phyloP scores from a whole-genome alignment of 2,797 vertebrate species.

The Bryconaethiops microstoma region DNA sequence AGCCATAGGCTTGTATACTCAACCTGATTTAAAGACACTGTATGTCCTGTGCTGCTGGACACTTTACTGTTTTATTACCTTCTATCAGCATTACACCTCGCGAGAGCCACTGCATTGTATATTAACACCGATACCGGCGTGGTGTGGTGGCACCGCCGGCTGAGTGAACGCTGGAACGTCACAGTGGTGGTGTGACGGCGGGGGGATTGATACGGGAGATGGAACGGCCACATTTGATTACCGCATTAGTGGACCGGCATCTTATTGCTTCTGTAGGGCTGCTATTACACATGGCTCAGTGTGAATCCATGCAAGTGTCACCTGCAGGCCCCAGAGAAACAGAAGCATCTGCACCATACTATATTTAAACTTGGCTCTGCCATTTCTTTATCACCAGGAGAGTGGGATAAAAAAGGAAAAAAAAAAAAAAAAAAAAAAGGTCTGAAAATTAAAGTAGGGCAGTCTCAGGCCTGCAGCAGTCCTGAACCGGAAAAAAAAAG shows the following conservation, averaged over 20 bases:
- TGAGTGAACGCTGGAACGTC: neutral
- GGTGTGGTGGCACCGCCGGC: neutral
- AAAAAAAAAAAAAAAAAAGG: neutral
- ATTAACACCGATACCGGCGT: neutral
- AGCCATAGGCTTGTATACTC: neutral
- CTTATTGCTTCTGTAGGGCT: conserved; percentile 26
- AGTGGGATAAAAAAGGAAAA: conserved; percentile 40
- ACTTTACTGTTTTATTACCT: neutral
- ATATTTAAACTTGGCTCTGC: conserved; percentile 70
- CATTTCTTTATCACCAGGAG: conserved; percentile 66
- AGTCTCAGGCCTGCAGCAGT: conserved; percentile 70
- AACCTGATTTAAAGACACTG: neutral
- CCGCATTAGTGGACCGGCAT: conserved; percentile 8
- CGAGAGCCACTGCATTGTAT: neutral
- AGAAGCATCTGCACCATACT: conserved; percentile 70
- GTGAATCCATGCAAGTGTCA: conserved; percentile 57
- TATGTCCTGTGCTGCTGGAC: neutral
- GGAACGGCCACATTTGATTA: conserved; percentile 23
- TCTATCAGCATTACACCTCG: neutral
- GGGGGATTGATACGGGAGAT: conserved; percentile 23
- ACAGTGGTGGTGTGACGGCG: neutral
- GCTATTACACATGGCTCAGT: conserved; percentile 56
- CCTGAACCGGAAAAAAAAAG: conserved; percentile 58
- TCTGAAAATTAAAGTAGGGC: conserved; percentile 74
- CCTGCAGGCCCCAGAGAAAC: conserved; percentile 43